A percentile compares a stretch with the other conserved stretches of the same genome.
These are phyloP conservation scores for Mycteria americana DNA, from an alignment of 2,797 vertebrate genomes.

Conservation along the genomic window DNA sequence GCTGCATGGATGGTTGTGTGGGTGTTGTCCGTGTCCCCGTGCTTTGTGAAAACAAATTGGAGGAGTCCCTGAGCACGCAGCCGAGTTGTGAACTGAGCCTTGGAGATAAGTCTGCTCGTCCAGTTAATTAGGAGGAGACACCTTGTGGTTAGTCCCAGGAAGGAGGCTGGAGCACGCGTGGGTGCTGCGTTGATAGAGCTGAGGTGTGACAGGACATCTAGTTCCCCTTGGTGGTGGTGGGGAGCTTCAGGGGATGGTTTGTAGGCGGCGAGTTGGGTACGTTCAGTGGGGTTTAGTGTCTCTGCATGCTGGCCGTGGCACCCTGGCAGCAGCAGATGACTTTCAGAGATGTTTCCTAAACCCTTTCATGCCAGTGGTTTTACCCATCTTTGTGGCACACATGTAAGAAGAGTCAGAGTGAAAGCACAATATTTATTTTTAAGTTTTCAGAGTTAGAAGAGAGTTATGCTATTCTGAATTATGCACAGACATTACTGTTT, in stretches of 20 bases:
- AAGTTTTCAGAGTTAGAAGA: background rate
- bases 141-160: background rate
- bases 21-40: background rate
- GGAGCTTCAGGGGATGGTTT: no score
- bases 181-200: background rate
- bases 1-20: background rate
- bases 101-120: background rate
- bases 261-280: accelerated
- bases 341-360: background rate
- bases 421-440: background rate
- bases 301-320: accelerated
- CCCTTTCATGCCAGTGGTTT: background rate
- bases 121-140: background rate
- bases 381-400: background rate
- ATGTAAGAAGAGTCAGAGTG: accelerated
- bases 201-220: background rate
- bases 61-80: background rate
- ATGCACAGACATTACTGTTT: background rate
- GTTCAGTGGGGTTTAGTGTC: background rate
- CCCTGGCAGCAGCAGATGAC: background rate
- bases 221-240: background rate
- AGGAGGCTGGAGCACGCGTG: background rate
- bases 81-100: background rate
- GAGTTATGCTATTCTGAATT: background rate
- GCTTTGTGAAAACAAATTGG: background rate